Evolutionary conservation across 2,113 vertebrate species (phyloP).

Genomic region (Albula glossodonta): DNA sequence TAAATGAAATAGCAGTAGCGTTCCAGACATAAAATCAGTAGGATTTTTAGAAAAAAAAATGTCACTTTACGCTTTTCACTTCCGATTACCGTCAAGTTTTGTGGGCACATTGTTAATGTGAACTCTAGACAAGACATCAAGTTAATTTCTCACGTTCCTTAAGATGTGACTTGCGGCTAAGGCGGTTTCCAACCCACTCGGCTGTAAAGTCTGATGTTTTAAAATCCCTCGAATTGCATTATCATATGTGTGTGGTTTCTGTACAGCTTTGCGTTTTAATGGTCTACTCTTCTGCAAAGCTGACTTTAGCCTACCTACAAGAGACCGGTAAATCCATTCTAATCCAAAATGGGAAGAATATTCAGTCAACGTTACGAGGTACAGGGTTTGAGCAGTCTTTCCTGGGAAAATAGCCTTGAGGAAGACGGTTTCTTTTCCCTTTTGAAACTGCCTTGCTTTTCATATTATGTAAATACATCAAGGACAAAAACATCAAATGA

Average conservation of each 20-base stretch:
- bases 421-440: neutral
- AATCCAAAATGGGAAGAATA: too few species aligned
- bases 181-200: neutral
- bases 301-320: too few species aligned
- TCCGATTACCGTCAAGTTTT: conserved; percentile 28
- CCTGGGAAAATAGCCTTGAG: neutral
- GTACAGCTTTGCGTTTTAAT: too few species aligned
- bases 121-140: conserved; percentile 35
- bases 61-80: conserved; percentile 24
- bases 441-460: neutral
- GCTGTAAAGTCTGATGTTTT: neutral
- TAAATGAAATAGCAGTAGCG: neutral
- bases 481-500: conserved; percentile 9
- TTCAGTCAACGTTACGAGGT: neutral
- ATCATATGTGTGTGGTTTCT: too few species aligned
- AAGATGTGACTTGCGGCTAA: conserved; percentile 30
- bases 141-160: conserved; percentile 36
- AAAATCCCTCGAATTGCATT: too few species aligned
- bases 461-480: conserved; percentile 21
- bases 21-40: neutral
- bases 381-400: neutral
- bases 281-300: too few species aligned
- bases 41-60: too few species aligned
- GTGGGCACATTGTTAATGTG: conserved; percentile 34
- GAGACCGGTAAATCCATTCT: too few species aligned